Conservation (phyloP, 1,140 invertebrate genomes). For the Nilaparvata lugens region DNA sequence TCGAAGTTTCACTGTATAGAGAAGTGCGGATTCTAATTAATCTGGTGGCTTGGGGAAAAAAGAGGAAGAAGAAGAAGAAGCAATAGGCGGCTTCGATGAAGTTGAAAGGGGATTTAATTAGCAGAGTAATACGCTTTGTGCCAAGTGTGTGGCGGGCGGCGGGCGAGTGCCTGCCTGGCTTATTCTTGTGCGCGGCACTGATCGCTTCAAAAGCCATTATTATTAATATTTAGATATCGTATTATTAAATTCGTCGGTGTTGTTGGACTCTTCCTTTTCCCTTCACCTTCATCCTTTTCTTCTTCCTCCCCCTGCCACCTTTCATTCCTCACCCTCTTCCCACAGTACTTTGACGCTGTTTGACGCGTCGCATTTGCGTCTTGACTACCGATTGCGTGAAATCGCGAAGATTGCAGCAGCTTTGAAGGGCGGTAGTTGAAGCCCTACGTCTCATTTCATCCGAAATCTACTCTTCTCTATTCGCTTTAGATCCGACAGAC, state of each 20-base stretch:
- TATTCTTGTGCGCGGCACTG: not conserved
- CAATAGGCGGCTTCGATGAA: not conserved
- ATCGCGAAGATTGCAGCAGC: no score
- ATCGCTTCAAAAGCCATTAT: not conserved
- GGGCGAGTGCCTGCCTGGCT: no score
- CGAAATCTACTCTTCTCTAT: no score
- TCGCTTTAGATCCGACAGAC: no score
- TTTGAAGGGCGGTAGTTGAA: no score
- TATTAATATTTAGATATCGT: not conserved
- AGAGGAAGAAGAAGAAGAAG: not conserved
- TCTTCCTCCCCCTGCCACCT: not conserved
- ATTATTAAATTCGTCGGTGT: not conserved
- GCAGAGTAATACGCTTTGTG: not conserved
- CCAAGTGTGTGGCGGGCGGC: not conserved
- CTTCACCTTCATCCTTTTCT: not conserved
- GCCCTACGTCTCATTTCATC: no score
- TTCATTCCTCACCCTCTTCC: not conserved
- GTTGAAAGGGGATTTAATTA: conserved; percentile 1
- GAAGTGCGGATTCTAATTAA: no score
- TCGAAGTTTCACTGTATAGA: no score
- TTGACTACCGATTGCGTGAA: no score
- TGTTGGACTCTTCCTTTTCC: not conserved
- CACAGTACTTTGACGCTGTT: no score
- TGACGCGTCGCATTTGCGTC: no score
- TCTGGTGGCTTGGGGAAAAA: no score